A percentile compares a stretch with the other conserved stretches of the same genome.
Evolutionary conservation across 2,797 vertebrate species (phyloP).

Genomic region (Aldrovandia affinis): DNA sequence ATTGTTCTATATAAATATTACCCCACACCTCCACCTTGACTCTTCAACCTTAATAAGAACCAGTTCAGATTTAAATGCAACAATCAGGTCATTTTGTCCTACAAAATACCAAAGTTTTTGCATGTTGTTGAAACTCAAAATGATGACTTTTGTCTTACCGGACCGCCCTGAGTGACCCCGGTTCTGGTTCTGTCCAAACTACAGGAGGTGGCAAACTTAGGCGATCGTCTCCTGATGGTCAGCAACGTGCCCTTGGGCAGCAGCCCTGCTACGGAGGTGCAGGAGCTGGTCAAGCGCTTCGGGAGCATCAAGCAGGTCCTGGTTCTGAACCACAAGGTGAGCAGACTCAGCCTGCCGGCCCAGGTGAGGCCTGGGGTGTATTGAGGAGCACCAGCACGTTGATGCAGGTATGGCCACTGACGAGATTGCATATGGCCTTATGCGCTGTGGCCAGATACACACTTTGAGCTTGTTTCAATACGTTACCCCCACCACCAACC

Average conservation of each 20-base stretch:
- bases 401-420: no score
- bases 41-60: not conserved
- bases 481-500: no score
- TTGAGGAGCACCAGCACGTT: no score
- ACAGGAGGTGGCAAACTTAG: constrained; percentile 41
- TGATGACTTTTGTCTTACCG: not conserved
- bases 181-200: not conserved
- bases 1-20: no score
- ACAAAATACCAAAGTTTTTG: not conserved
- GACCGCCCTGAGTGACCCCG: not conserved
- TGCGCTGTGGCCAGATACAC: no score
- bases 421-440: no score
- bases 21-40: not conserved
- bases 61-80: not conserved
- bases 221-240: constrained; percentile 74
- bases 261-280: constrained; percentile 71
- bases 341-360: not conserved
- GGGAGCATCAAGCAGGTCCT: constrained; percentile 75
- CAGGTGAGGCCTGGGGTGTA: no score
- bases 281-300: constrained; percentile 82
- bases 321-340: constrained; percentile 76
- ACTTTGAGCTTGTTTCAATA: no score
- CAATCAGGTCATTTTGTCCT: not conserved
- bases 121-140: not conserved
- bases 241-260: constrained; percentile 78